Evolutionary conservation across 2,113 vertebrate genomes (phyloP).

Genomic region (Dromas ardeola): DNA sequence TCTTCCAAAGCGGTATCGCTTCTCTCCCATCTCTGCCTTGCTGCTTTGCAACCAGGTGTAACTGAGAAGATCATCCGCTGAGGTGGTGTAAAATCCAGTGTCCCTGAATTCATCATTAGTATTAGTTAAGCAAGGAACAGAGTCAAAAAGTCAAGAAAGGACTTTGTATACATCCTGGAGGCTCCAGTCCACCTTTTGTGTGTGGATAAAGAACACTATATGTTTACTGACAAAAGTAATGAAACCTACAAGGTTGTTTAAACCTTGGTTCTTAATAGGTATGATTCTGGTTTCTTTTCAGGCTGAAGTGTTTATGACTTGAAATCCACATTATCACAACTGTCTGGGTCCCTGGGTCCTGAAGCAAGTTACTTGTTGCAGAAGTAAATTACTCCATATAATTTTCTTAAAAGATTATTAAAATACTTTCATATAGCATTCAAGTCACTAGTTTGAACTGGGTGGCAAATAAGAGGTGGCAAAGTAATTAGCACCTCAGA

Average conservation of each 20-base stretch:
- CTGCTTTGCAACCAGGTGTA: background rate
- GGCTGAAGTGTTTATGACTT: background rate
- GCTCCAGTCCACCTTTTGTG: background rate
- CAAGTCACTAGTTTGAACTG: conserved; percentile 30
- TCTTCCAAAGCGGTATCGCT: background rate
- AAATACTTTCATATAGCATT: conserved; percentile 10
- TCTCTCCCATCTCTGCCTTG: background rate
- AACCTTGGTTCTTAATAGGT: background rate
- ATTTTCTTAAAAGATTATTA: conserved; percentile 6
- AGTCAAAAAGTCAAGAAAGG: background rate
- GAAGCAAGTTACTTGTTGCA: background rate
- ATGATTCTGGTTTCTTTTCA: background rate
- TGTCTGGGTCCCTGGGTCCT: background rate
- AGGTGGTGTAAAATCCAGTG: background rate
- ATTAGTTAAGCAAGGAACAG: background rate
- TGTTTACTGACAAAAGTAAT: background rate
- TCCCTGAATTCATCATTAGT: background rate
- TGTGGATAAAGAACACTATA: background rate
- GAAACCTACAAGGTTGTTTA: background rate
- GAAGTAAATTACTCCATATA: background rate
- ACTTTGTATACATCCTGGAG: background rate
- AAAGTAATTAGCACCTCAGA: conserved; percentile 57
- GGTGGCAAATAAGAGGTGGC: conserved; percentile 18
- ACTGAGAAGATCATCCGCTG: background rate
- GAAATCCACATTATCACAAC: background rate